Evolutionary conservation across 2,797 vertebrate genomes (phyloP).

Genomic region (Leptatherina wallacei): DNA sequence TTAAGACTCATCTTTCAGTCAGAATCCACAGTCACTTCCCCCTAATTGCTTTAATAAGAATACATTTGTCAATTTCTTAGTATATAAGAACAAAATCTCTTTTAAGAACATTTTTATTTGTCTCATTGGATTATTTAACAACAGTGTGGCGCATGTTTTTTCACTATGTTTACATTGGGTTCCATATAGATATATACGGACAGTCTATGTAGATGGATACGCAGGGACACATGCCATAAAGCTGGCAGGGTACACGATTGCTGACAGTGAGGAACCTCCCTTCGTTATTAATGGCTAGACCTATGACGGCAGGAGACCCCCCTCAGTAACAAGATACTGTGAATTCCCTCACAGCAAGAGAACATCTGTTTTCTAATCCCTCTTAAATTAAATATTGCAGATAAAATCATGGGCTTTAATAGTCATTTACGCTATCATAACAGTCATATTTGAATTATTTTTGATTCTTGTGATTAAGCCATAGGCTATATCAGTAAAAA

Average conservation of each 20-base stretch:
- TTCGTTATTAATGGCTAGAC: slow-evolving; percentile 69
- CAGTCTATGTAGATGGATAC: slow-evolving; percentile 8
- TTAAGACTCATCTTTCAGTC: not conserved
- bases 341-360: slow-evolving; percentile 45
- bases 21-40: not conserved
- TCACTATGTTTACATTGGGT: not conserved
- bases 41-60: not conserved
- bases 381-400: not conserved
- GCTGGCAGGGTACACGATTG: slow-evolving; percentile 55
- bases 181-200: slow-evolving; percentile 13
- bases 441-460: not conserved
- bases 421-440: not conserved
- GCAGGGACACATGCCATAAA: slow-evolving; percentile 49
- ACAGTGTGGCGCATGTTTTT: not conserved
- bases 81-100: not conserved
- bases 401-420: not conserved
- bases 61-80: not conserved
- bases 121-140: slow-evolving; percentile 9
- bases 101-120: not conserved
- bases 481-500: not conserved
- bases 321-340: slow-evolving; percentile 58
- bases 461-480: not conserved
- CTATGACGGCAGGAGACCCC: slow-evolving; percentile 63
- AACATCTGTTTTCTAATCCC: slow-evolving; percentile 47
- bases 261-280: slow-evolving; percentile 71